A percentile compares a stretch with the other conserved stretches of the same genome.
Conservation (phyloP, 2,113 vertebrate species). For the Ctenodactylus gundi region DNA sequence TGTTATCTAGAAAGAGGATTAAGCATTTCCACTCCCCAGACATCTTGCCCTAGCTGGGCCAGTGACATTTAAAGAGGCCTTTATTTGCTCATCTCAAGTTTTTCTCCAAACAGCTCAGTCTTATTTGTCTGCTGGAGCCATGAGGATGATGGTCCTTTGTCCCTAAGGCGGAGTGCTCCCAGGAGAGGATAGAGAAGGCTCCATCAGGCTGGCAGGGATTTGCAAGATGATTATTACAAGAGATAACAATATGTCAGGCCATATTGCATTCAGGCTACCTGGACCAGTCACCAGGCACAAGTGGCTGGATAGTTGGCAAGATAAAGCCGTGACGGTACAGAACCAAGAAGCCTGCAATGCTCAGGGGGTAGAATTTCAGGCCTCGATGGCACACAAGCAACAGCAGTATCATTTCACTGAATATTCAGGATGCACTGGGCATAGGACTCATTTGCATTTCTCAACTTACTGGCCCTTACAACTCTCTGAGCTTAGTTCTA, state of each 20-base stretch:
- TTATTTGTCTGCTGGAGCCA: background rate
- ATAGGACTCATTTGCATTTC: background rate
- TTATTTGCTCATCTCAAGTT: background rate
- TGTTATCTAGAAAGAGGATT: background rate
- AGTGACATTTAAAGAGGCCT: constrained; percentile 33
- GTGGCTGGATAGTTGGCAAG: background rate
- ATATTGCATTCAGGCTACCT: background rate
- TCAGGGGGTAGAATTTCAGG: background rate
- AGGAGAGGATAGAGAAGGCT: background rate
- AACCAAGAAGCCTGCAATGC: background rate
- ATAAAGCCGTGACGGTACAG: background rate
- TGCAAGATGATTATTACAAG: background rate
- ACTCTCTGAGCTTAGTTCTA: background rate
- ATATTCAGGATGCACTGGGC: background rate
- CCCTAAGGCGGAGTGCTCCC: background rate
- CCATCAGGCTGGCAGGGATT: background rate
- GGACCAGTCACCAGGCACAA: background rate
- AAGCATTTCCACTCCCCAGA: background rate
- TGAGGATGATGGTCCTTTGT: background rate
- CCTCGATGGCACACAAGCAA: background rate
- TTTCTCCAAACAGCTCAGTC: background rate
- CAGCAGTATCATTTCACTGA: background rate
- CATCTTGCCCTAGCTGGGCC: background rate
- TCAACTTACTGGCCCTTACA: background rate
- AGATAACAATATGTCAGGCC: background rate